Percentiles rank a stretch among this genome's conserved stretches.
Evolutionary conservation across 2,888 invertebrate genomes (phyloP).

Genomic region (Prosopocoilus inquinatus): DNA sequence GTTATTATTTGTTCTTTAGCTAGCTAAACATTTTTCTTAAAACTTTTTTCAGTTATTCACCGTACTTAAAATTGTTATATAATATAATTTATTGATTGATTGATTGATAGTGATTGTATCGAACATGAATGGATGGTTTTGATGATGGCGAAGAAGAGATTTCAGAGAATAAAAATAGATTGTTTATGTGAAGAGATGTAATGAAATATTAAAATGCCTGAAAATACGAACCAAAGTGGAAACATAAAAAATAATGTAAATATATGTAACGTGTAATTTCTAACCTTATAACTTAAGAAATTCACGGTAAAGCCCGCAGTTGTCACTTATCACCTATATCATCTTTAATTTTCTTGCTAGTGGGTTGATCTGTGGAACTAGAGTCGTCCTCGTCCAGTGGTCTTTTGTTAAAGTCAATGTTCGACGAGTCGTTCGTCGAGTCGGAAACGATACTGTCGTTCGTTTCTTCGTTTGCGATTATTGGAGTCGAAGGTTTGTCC

Average conservation of each 20-base stretch:
- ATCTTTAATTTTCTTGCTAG: conserved; percentile 55
- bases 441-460: conserved; percentile 54
- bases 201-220: too few species aligned
- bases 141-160: too few species aligned
- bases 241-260: conserved; percentile 1
- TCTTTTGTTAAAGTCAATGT: conserved; percentile 39
- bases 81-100: too few species aligned
- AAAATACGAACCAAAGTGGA: background rate
- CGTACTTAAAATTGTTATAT: too few species aligned
- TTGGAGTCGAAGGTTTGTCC: conserved; percentile 64
- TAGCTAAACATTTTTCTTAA: too few species aligned
- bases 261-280: conserved; percentile 23
- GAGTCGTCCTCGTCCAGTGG: conserved; percentile 47
- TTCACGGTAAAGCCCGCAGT: conserved; percentile 34
- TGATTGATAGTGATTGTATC: too few species aligned
- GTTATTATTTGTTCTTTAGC: too few species aligned
- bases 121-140: too few species aligned
- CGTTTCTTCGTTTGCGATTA: conserved; percentile 55
- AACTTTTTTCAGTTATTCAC: too few species aligned
- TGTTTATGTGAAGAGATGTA: too few species aligned
- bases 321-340: conserved; percentile 55
- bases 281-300: conserved; percentile 24
- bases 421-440: conserved; percentile 50
- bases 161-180: too few species aligned
- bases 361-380: conserved; percentile 52